These are phyloP conservation scores for Aphodius granarius DNA, from an alignment of 2,888 invertebrate genomes.

Conservation along the genomic window DNA sequence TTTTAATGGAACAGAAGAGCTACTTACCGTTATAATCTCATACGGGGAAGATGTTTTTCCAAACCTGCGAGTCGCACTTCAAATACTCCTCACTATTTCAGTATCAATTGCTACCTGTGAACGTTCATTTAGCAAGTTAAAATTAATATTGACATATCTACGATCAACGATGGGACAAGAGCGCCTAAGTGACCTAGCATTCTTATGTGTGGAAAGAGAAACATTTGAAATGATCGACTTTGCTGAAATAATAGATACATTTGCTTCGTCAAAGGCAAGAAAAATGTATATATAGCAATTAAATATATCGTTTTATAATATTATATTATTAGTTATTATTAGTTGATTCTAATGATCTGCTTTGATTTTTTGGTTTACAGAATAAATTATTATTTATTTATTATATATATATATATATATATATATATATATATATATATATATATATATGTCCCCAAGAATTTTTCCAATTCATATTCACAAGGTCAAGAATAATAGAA, in stretches of 20 bases:
- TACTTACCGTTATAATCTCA: constrained; percentile 26
- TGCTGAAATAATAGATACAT: constrained; percentile 16
- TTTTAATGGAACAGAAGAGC: constrained; percentile 26
- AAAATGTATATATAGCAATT: constrained; percentile 17
- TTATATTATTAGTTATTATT: constrained; percentile 58
- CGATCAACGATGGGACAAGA: constrained; percentile 20
- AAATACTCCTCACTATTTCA: constrained; percentile 29
- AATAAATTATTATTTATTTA: too few relatives aligned
- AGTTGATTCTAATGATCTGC: too few relatives aligned
- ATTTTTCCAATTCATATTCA: too few relatives aligned
- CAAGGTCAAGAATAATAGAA: too few relatives aligned
- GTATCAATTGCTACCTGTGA: constrained; percentile 28
- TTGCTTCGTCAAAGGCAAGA: too few relatives aligned
- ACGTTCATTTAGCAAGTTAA: constrained; percentile 18
- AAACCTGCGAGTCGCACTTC: constrained; percentile 27
- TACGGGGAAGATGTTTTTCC: constrained; percentile 28
- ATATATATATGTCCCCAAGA: too few relatives aligned
- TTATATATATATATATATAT: too few relatives aligned
- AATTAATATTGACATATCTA: constrained; percentile 10
- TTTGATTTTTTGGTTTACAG: too few relatives aligned
- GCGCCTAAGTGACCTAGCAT: constrained; percentile 22
- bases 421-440: too few relatives aligned
- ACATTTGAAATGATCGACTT: constrained; percentile 17
- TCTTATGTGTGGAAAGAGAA: constrained; percentile 19
- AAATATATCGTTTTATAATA: constrained; percentile 15